phyloP scores from a whole-genome alignment of 2,113 vertebrate genomes.

The Penelope pileata region DNA sequence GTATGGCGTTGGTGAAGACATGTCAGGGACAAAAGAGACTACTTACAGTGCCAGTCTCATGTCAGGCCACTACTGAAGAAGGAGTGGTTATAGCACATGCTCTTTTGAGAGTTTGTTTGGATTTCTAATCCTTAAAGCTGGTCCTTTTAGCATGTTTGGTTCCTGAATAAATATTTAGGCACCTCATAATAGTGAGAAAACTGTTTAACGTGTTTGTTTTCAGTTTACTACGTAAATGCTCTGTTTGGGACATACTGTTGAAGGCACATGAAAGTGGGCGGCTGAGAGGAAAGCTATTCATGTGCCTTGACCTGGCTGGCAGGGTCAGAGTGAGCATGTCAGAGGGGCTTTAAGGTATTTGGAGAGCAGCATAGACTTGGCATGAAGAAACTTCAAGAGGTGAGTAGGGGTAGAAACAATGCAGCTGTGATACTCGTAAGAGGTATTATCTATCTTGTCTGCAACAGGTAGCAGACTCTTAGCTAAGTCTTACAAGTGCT shows the following conservation, averaged over 20 bases:
- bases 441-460: neutral
- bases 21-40: neutral
- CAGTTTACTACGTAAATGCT: neutral
- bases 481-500: neutral
- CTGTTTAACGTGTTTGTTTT: neutral
- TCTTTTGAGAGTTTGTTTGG: neutral
- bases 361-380: neutral
- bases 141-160: neutral
- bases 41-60: fast-evolving
- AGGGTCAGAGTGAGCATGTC: neutral
- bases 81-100: neutral
- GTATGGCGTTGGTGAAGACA: neutral
- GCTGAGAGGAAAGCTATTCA: neutral
- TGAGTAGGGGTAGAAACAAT: neutral
- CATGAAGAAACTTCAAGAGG: neutral
- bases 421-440: neutral
- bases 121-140: neutral
- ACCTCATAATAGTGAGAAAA: neutral
- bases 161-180: neutral
- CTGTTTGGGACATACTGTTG: fast-evolving
- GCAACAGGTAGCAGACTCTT: neutral
- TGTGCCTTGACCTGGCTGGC: neutral
- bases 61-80: fast-evolving
- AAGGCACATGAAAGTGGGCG: neutral
- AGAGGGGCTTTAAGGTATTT: neutral